These are phyloP conservation scores for Ctena decussata DNA, from an alignment of 2,888 invertebrate species.

Conservation along the genomic window DNA sequence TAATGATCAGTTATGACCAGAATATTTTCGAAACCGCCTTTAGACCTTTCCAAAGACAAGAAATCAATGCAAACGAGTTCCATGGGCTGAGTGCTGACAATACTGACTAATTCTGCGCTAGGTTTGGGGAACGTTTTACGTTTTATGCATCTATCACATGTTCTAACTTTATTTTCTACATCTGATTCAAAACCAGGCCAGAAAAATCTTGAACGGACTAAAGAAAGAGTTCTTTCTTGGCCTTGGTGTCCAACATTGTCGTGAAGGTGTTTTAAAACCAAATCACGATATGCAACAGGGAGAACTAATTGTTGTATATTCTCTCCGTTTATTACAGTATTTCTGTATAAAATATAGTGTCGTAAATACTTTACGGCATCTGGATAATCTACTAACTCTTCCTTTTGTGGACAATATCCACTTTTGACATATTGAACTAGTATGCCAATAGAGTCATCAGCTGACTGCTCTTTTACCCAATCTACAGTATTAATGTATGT, in stretches of 20 bases:
- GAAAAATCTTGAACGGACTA: background rate
- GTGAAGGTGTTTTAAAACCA: background rate
- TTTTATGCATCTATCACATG: background rate
- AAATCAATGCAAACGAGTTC: conserved; percentile 1
- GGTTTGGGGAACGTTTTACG: background rate
- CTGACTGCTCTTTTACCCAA: background rate
- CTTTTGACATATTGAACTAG: background rate
- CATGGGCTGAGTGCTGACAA: background rate
- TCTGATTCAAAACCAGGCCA: background rate
- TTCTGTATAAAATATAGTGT: background rate
- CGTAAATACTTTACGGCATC: background rate
- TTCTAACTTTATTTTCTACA: background rate
- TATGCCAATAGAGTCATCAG: background rate
- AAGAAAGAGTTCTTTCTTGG: background rate
- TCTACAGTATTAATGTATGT: background rate
- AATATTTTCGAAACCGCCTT: background rate
- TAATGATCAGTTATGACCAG: conserved; percentile 11
- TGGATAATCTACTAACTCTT: background rate
- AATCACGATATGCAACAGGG: background rate
- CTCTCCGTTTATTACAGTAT: background rate
- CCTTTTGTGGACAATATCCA: background rate
- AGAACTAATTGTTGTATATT: background rate
- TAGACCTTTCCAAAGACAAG: background rate
- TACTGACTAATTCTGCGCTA: background rate
- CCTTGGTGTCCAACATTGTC: background rate